Evolutionary conservation across 2,888 invertebrate species (phyloP).

Genomic region (Exocentrus adspersus): DNA sequence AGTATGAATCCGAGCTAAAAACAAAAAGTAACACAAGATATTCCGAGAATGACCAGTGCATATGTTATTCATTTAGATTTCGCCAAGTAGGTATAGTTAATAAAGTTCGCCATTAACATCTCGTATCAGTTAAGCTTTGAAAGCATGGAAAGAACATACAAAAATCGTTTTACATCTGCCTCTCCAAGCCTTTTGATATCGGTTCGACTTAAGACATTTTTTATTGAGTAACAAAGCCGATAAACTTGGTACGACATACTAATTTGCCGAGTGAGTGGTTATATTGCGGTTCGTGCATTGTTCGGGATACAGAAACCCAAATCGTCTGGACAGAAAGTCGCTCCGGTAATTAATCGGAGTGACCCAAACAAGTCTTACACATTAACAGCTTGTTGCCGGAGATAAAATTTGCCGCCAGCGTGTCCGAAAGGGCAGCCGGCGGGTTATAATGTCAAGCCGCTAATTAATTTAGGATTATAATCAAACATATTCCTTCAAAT

Average conservation of each 20-base stretch:
- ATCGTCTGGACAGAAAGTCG: conserved; percentile 36
- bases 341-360: conserved; percentile 59
- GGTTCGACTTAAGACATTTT: neutral
- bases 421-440: conserved; percentile 30
- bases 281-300: conserved; percentile 31
- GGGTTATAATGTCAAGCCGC: neutral
- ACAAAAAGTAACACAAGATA: no score
- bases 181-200: no score
- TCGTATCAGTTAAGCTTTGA: no score
- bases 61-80: no score
- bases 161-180: no score
- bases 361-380: conserved; percentile 59
- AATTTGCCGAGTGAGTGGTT: conserved; percentile 36
- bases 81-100: no score
- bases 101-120: no score
- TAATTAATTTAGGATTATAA: neutral
- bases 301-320: conserved; percentile 27
- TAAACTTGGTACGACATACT: conserved; percentile 19
- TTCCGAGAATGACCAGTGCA: no score
- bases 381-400: conserved; percentile 58
- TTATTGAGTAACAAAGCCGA: neutral
- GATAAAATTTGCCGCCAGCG: conserved; percentile 48
- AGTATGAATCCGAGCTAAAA: no score
- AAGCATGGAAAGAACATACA: no score
- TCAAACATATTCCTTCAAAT: no score